Base-by-base conservation (phyloP, 1,140 invertebrate genomes). In the Rhizoglyphus robini region DNA sequence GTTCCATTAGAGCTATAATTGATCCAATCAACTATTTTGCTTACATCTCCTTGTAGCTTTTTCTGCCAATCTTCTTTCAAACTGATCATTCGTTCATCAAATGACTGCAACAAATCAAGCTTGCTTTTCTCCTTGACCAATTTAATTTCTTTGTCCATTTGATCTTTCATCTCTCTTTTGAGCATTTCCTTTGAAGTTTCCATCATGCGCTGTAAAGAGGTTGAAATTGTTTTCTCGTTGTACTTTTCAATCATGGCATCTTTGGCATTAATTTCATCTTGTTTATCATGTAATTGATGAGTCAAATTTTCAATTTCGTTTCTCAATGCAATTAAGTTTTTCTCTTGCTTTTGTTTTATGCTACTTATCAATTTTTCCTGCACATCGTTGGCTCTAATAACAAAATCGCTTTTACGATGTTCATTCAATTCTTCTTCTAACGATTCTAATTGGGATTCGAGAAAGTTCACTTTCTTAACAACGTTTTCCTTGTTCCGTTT, bases 341-440 rank as follows among this genome's bases (percentile, higher is more conserved):
- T 60, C 13, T 60, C 15, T 15, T 60, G 58, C 27, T n/a, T 60
- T 34, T 23, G 2, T 46, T 60, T 34, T 3, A 60, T 11, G 8
- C 15, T 60, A 8, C 23, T 27, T n/a, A 60, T 11, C 58, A 15
- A n/a, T 38, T 60, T 60, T 29, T 29, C 27, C 11, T 60, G 58
- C 29, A 11, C 25, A 38, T 60, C 58, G 29, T 29, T 60, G 15
- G 15, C 15, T 2, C 15, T 4, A 38, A 11, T 38, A n/a, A 15
- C 8, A 20, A 29, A 2, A 23, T 60, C 58, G 2, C 15, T 8
- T 20, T 46, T 38, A 20, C 27, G 32, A 3, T 29, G n/a, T 32
- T 60, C 58, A 32, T 32, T 60, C 30, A 60, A 34, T 60, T 18
- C 8, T n/a, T 60, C 15, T 60, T 60, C 38, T n/a, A 60, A 29